Percentiles rank a stretch among this genome's conserved stretches.
Conservation (phyloP, 2,113 vertebrate genomes). For the Tenebrosternarchus preto region DNA sequence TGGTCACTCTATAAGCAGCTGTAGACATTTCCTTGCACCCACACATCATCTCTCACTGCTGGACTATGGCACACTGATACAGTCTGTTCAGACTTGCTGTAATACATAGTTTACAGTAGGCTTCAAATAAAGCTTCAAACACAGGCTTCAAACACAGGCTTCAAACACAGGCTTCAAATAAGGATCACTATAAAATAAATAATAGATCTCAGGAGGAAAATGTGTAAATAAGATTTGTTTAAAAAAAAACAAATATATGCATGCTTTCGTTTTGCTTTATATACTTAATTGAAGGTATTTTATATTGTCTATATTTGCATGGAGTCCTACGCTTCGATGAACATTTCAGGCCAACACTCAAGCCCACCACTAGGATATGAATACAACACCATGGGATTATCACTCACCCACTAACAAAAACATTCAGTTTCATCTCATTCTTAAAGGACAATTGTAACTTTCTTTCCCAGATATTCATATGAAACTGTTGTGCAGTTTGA, state of each 20-base stretch:
- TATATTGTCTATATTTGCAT: not conserved
- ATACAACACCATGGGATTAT: not conserved
- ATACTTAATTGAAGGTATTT: not conserved
- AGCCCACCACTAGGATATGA: not conserved
- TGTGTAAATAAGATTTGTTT: too few relatives aligned
- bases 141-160: not conserved
- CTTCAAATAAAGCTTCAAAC: too few relatives aligned
- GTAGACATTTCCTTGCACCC: not conserved
- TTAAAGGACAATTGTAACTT: not conserved
- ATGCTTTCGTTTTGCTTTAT: too few relatives aligned
- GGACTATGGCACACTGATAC: not conserved
- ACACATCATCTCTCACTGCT: not conserved
- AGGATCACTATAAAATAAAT: not conserved
- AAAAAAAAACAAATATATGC: too few relatives aligned
- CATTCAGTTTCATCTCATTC: not conserved
- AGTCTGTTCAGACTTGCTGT: not conserved
- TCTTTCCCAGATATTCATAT: not conserved
- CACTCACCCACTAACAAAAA: not conserved
- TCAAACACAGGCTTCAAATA: not conserved
- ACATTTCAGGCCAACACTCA: not conserved
- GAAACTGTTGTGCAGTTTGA: too few relatives aligned
- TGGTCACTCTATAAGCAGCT: slow-evolving; percentile 27
- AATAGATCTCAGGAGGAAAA: not conserved
- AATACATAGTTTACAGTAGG: not conserved
- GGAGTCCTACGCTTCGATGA: not conserved